A percentile compares a stretch with the other conserved stretches of the same genome.
phyloP scores from a whole-genome alignment of 2,888 invertebrate species.

The Pseudeuparius sepicola region DNA sequence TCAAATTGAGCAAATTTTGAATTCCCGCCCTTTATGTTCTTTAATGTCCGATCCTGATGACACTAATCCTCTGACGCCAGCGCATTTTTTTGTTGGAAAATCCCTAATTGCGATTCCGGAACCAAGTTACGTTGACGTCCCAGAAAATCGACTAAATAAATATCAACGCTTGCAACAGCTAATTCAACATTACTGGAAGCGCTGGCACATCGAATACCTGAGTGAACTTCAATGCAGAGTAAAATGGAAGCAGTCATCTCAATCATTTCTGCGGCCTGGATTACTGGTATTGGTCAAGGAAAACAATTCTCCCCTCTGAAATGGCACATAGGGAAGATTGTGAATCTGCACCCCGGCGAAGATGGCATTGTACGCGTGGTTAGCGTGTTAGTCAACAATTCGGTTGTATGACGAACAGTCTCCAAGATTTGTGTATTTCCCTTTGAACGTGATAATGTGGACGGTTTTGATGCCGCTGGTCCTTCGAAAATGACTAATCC shows the following conservation, averaged over 20 bases:
- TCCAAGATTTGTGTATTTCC: constrained; percentile 8
- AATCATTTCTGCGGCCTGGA: too few relatives aligned
- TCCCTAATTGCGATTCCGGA: constrained; percentile 17
- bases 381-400: not conserved
- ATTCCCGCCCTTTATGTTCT: constrained; percentile 20
- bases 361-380: too few relatives aligned
- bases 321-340: constrained; percentile 4
- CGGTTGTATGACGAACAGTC: constrained; percentile 3
- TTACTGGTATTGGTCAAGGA: constrained; percentile 7
- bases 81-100: constrained; percentile 17
- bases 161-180: constrained; percentile 11
- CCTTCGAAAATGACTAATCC: too few relatives aligned
- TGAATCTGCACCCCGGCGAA: too few relatives aligned
- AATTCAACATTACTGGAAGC: too few relatives aligned
- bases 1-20: constrained; percentile 22
- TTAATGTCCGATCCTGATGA: constrained; percentile 16
- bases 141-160: constrained; percentile 9
- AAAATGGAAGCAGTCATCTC: too few relatives aligned
- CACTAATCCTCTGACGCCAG: constrained; percentile 19
- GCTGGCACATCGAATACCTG: too few relatives aligned
- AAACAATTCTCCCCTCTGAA: constrained; percentile 4
- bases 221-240: too few relatives aligned
- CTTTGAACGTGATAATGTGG: constrained; percentile 2
- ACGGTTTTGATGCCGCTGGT: too few relatives aligned
- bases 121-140: constrained; percentile 7